Evolutionary conservation across 1,140 invertebrate genomes (phyloP).

Genomic region (Zophobas atratus): DNA sequence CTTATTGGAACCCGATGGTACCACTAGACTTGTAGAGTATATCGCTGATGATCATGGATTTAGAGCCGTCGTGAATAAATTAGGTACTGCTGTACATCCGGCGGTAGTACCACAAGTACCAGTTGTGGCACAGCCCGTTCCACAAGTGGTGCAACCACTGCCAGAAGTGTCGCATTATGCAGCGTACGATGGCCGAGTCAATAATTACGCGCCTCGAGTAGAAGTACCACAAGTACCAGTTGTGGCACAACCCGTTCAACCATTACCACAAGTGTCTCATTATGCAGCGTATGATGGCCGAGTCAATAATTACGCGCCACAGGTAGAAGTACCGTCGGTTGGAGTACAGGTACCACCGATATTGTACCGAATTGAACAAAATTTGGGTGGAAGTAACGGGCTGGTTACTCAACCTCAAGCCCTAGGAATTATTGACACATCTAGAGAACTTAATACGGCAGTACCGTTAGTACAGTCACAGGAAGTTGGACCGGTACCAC

Average conservation of each 20-base stretch:
- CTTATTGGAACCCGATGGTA: constrained; percentile 69
- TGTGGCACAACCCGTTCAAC: background rate
- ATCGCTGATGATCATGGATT: constrained; percentile 69
- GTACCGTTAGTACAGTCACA: too few species aligned
- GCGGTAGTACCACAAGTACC: constrained; percentile 43
- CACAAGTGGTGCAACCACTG: background rate
- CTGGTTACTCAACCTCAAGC: too few species aligned
- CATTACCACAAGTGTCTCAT: constrained; percentile 10
- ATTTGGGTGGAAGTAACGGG: too few species aligned
- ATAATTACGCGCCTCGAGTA: constrained; percentile 45
- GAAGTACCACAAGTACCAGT: constrained; percentile 24
- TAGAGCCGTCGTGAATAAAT: constrained; percentile 67
- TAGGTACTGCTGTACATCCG: constrained; percentile 53
- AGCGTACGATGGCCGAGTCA: constrained; percentile 40
- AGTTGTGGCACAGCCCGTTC: background rate
- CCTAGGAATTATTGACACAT: too few species aligned
- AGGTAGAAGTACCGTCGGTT: constrained; percentile 12
- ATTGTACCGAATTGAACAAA: too few species aligned
- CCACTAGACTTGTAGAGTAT: constrained; percentile 69
- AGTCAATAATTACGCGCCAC: constrained; percentile 41
- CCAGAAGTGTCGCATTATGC: constrained; percentile 18
- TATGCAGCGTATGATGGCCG: constrained; percentile 46
- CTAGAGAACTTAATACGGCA: too few species aligned
- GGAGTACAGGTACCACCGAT: constrained; percentile 12
- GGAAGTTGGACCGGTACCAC: too few species aligned